Evolutionary conservation across 2,113 vertebrate species (phyloP), one percentile per base, ranked within the genome.

Genomic region (Zosterops hypoxanthus): DNA sequence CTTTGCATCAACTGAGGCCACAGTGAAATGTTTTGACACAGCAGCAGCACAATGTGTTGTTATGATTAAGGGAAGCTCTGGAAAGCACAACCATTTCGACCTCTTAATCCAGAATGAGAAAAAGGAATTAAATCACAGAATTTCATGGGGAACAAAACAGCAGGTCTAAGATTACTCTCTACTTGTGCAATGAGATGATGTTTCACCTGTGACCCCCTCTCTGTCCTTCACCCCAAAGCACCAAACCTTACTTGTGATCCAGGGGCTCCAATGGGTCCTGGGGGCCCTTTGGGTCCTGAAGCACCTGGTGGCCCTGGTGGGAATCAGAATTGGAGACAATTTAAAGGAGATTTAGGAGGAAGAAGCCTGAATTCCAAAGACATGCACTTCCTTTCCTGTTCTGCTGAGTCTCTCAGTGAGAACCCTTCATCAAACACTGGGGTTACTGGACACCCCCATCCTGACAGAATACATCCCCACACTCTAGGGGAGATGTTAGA

Each of bases 201-300:
- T 31, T 85, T 59, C 4, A 2, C 44, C 55, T 44, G n/a, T 34
- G 49, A 55, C 4, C 41, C 41, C 9, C 0, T 0, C 64, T 21
- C 78, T 53, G 41, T 33, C 41, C 52, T 52, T 20, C 56, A 66
- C 22, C 72, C 69, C 41, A 84, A 34, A 75, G 71, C 25, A n/a
- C 15, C 14, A 16, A 65, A 69, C 83, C 98, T 97, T 97, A 99
- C 99, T 91, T 99, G 98, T 92, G 89, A 96, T 95, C 99, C 99
- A 13, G 98, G 98, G 60, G 92, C 94, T 88, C 99, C 99, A 11
- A 97, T 92, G 20, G 97, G 97, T 66, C 99, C 99, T 55, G 98
- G 95, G 31, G 95, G 98, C 57, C 99, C 99, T 41, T 97, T 98
- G 49, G 97, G 98, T 94, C 99, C 99, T 47, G 97, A 98, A 41